Base-by-base conservation (phyloP, 1,140 invertebrate species). In the Hormaphis cornu region DNA sequence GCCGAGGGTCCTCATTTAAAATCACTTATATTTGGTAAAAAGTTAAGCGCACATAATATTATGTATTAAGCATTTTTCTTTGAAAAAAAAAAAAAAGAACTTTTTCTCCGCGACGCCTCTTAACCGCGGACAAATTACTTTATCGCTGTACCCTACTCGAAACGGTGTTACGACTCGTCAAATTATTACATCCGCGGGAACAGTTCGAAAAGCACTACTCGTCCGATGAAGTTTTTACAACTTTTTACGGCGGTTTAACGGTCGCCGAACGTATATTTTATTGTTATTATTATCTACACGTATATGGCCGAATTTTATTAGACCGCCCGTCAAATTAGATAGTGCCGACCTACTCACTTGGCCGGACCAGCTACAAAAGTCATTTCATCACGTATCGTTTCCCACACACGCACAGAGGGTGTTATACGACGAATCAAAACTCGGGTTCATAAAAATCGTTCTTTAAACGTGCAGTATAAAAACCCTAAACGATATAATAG, bases 241-340 rank as follows among this genome's bases (percentile, higher is more conserved):
- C n/a, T 16, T 28, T n/a, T n/a, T 12, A 46, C 3, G 26, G 58
- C 18, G 58, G 58, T 46, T 61, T 61, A 61, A 61, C 58, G 58
- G 22, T n/a, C 30, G 26, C 14, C 26, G n/a, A 58, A 26, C 40
- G n/a, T n/a, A n/a, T n/a, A 46, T 61, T 61, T 61, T 61, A 61
- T 61, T 54, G 33, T 54, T 61, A 46, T 46, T 26, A 35, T 46
- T 40, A 61, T 61, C n/a, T 44, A 61, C 24, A 22, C 7, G 4
- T 33, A 26, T 24, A 58, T 58, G 12, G 30, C 18, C 22, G 30
- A 37, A 40, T 40, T 61, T 61, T 61, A 61, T 40, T 28, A 20
- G 37, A n/a, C 42, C 26, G 16, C 16, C 35, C 58, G 24, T n/a
- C 40, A 61, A 61, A 61, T 61, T 61, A 61, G 42, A 61, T 61